A percentile compares a stretch with the other conserved stretches of the same genome.
These are phyloP conservation scores for Odontophorus gujanensis DNA, from an alignment of 2,113 vertebrate genomes.

Conservation along the genomic window DNA sequence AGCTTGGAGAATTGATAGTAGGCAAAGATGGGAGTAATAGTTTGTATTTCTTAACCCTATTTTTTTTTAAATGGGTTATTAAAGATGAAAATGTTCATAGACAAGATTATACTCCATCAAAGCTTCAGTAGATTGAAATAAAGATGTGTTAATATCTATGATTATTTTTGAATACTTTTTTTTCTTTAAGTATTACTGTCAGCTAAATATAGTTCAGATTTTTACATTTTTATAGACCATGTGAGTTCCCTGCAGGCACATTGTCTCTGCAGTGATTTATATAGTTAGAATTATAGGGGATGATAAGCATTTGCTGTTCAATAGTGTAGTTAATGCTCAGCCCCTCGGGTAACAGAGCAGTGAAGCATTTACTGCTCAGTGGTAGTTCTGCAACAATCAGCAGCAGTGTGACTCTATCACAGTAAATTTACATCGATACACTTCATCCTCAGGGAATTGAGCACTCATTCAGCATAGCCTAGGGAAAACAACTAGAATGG, in stretches of 20 bases:
- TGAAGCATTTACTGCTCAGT: slow-evolving; percentile 58
- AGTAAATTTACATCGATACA: slow-evolving; percentile 68
- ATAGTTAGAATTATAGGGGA: slow-evolving; percentile 55
- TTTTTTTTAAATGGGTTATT: not conserved
- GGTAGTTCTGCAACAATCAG: slow-evolving; percentile 65
- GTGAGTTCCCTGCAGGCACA: slow-evolving; percentile 64
- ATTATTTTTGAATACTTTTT: slow-evolving; percentile 20
- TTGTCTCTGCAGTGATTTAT: slow-evolving; percentile 73
- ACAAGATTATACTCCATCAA: not conserved
- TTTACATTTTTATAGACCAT: slow-evolving; percentile 64
- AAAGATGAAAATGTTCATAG: not conserved
- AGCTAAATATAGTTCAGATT: slow-evolving; percentile 61
- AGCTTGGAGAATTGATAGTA: not conserved
- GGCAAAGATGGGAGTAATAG: not conserved
- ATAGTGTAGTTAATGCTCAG: slow-evolving; percentile 74
- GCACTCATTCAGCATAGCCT: slow-evolving; percentile 32
- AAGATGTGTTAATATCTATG: not conserved
- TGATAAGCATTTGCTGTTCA: slow-evolving; percentile 73
- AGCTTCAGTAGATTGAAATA: not conserved
- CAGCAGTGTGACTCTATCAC: slow-evolving; percentile 30
- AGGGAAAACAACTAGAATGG: slow-evolving; percentile 62
- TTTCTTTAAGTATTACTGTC: slow-evolving; percentile 1
- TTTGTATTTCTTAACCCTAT: not conserved
- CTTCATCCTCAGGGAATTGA: slow-evolving; percentile 30
- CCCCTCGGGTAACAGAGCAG: slow-evolving; percentile 60